Base-by-base conservation (phyloP, 2,113 vertebrate species). In the Triplophysa dalaica region DNA sequence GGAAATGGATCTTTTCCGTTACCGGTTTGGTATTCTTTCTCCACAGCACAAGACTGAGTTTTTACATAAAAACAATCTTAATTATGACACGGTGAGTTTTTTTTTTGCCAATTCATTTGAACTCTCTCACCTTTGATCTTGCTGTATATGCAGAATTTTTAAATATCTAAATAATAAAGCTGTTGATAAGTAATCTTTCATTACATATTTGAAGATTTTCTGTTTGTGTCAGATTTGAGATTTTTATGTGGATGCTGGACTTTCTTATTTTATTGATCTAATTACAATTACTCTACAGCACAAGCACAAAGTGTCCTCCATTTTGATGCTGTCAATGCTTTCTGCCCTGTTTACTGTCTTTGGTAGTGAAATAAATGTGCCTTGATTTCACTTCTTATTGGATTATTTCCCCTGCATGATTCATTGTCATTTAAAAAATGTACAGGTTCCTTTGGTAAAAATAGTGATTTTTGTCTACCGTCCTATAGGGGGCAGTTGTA, bases 1-100 rank as follows among this genome's bases (percentile, higher is more conserved):
- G 87, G 98, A 99, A 90, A 93, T 99, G 86, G 97, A 99, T 90
- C 93, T 99, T 12, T 96, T 99, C 80, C 93, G 94, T 38, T 95
- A 93, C 11, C 95, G 95, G 75, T 99, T 99, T 86, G 85, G 1
- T n/a, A n/a, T 88, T 0, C 90, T 98, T 33, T 0, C 0, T 2
- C n/a, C 81, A 0, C 1, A 74, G 33, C 88, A 93, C 81, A 93
- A 94, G 85, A 92, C 93, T 38, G 91, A 91, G 2, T 96, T 98
- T 87, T 91, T 99, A 29, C 93, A 95, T 61, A 90, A 90, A 1
- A 94, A 94, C 82, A 92, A 95, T 81, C 91, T 99, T 41, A 79
- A 91, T 0, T 99, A 97, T 91, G 91, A 96, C 80, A 91, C 91
- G 79, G 98, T 99, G 90, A 95, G 93, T 11, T 7, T 8, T 0